A percentile compares a stretch with the other conserved stretches of the same genome.
These are phyloP conservation scores for Lycocerus yunnanus DNA, from an alignment of 2,888 invertebrate species.

Conservation along the genomic window DNA sequence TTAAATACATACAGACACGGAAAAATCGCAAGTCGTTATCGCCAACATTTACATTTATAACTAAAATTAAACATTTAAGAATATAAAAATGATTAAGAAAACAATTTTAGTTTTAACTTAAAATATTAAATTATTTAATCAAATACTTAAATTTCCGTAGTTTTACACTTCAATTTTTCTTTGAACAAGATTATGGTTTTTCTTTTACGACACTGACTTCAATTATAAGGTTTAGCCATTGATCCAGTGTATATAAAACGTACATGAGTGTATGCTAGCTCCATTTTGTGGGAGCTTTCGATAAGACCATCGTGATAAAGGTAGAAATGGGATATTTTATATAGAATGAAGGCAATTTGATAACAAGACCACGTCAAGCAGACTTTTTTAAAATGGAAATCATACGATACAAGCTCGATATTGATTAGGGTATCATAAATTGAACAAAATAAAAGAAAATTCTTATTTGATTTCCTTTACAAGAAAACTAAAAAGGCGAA, in stretches of 20 bases:
- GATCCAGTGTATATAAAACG: slow-evolving; percentile 14
- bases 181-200: neutral
- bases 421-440: neutral
- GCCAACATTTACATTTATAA: slow-evolving; percentile 3
- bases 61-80: slow-evolving; percentile 6
- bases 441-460: neutral
- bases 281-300: slow-evolving; percentile 21
- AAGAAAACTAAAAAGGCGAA: neutral
- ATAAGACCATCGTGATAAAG: slow-evolving; percentile 18
- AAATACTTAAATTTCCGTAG: too few relatives aligned
- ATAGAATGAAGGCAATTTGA: slow-evolving; percentile 16
- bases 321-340: slow-evolving; percentile 22
- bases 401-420: neutral
- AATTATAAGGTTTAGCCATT: slow-evolving; percentile 15
- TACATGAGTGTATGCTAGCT: slow-evolving; percentile 11
- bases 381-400: neutral
- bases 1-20: slow-evolving; percentile 7
- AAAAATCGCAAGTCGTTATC: slow-evolving; percentile 10
- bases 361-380: slow-evolving; percentile 5
- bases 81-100: neutral
- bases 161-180: slow-evolving; percentile 1
- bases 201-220: slow-evolving; percentile 10
- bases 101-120: neutral
- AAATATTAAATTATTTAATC: neutral
- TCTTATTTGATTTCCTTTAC: neutral